Base-by-base conservation (phyloP, 2,797 vertebrate species). In the Champsocephalus gunnari region DNA sequence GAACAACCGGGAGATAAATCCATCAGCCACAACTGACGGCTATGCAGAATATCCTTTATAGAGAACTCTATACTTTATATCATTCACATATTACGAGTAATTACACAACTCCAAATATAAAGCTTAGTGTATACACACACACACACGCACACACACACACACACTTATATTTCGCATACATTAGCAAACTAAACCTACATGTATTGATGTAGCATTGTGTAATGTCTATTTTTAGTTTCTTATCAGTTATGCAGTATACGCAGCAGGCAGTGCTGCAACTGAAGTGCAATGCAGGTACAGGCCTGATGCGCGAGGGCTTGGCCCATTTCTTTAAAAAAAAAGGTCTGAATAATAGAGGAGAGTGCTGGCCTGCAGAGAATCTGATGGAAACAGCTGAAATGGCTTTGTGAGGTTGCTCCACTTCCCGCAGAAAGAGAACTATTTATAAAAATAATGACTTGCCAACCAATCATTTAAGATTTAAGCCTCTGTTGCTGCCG, bases 261-360 rank as follows among this genome's bases (percentile, higher is more conserved):
- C 79, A 86, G 64, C 61, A 79, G 55, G 44, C 74, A 78, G 66
- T 68, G 53, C 72, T 73, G 74, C 58, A 81, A 83, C 51, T 57
- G 60, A 81, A 81, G 78, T 80, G 85, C 82, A 79, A 28, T 88
- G 87, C 88, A 84, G 85, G 87, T 87, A 81, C 77, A 75, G 67
- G 49, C 28, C 73, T 79, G 79, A 73, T 80, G 73, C 55, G 14
- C 49, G 3, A 50, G 70, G 81, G 63, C 83, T 77, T 87, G 84
- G 77, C 85, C 88, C 81, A 87, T 70, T 90, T 92, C 81, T 78
- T 60, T 77, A 63, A 79, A 71, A 47, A 79, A 74, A 73, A 55
- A 3, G 38, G 64, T 82, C 85, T 92, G 85, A 92, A 93, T 93
- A 89, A 94, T 93, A 73, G 82, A 93, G 70, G 79, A 89, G 82